Base-by-base conservation (phyloP, 37 sponge, comb jelly and placozoan genomes). In the Eunapius fragilis region DNA sequence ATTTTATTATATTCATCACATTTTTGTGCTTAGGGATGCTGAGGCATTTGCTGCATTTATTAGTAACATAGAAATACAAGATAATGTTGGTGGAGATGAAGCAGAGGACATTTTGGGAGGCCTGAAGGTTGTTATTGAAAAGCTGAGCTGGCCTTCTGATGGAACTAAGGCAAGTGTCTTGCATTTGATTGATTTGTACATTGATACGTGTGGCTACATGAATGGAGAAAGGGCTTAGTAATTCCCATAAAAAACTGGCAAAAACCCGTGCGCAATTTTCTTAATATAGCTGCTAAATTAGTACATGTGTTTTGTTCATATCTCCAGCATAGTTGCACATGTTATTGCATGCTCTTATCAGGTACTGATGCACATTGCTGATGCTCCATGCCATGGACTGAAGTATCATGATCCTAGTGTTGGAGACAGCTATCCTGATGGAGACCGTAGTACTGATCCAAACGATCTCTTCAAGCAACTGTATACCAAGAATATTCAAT, bases 101-200 rank as follows among this genome's bases (percentile, higher is more conserved):
- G 78, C 94, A 67, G 94, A 94, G 81, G 94, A 94, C 74, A 73
- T 94, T 41, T 90, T 94, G 91, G 91, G 91, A 70, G 94, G 85
- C 0, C 68, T 94, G 74, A 76, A 90, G 31, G 70, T 69, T 34
- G 50, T 83, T 25, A 76, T 94, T 37, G 71, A 34, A 0, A 69
- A 77, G 3, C 86, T 94, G 26, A 69, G 77, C 34, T 94, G 94
- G 94, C 67, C 91, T 2, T 23, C 67, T 10, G 34, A 83, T 58
- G 71, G 72, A 34, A 68, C 80, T 34, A 89, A 89, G 93, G 90
- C 89, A 88, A 58, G 58, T 13, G 6, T 12, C 14, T 58, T 58
- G 0, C 58, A 19, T 19, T 3, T 58, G 58, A 2, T 19, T 58
- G 58, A 58, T 19, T 58, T 58, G 58, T 17, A 58, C 58, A n/a